phyloP scores from a whole-genome alignment of 2,888 invertebrate genomes.

The Empis livida region DNA sequence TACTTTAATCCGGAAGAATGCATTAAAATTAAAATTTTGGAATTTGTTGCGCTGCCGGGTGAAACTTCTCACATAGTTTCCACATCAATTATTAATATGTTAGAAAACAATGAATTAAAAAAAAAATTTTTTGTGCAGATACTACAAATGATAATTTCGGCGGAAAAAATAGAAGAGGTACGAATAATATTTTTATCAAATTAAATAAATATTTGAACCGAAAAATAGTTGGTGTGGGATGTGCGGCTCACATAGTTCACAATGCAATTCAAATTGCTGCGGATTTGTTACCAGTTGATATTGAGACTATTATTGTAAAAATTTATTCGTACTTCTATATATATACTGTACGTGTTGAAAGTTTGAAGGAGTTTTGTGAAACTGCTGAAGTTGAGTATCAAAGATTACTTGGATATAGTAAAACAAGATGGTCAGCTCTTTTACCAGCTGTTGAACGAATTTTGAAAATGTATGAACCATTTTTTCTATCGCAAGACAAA shows the following conservation, averaged over 20 bases:
- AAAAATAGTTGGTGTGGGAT: background rate
- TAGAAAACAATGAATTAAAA: background rate
- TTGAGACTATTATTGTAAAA: slow-evolving; percentile 3
- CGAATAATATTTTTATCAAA: background rate
- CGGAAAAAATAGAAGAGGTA: background rate
- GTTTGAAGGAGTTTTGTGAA: slow-evolving; percentile 2
- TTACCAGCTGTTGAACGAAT: slow-evolving; percentile 3
- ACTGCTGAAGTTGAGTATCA: slow-evolving; percentile 3
- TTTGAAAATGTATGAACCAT: slow-evolving; percentile 4
- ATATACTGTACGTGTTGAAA: slow-evolving; percentile 3
- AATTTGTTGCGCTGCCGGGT: background rate
- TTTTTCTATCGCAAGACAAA: slow-evolving; percentile 4
- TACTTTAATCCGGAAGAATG: slow-evolving; percentile 1
- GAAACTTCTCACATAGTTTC: background rate
- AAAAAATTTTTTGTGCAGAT: background rate
- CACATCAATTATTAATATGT: background rate
- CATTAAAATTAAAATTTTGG: background rate
- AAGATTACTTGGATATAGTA: slow-evolving; percentile 5
- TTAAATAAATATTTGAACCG: background rate
- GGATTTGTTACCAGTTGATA: slow-evolving; percentile 15
- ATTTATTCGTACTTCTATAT: background rate
- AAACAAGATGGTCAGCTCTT: slow-evolving; percentile 5
- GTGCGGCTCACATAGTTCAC: slow-evolving; percentile 9
- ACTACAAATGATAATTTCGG: background rate
- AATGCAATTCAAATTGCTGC: slow-evolving; percentile 9